Evolutionary conservation across 53 echinoderm and acorn worm genomes (phyloP).

Genomic region (Patiria pectinifera): DNA sequence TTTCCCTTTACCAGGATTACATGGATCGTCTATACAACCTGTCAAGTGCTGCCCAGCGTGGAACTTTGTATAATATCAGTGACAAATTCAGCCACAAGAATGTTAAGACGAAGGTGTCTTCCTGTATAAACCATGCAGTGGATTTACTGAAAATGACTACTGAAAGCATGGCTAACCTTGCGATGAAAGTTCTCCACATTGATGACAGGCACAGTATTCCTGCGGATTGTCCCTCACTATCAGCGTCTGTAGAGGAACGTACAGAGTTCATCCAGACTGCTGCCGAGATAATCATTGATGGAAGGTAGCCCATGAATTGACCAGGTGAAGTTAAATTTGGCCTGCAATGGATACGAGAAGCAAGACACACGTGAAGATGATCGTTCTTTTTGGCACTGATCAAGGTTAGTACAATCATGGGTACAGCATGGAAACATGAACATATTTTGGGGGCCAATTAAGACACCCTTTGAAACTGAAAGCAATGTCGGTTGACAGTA

Average conservation of each 20-base stretch:
- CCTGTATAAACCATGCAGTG: not conserved
- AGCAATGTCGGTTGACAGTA: too few species aligned
- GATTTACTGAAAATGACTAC: not conserved
- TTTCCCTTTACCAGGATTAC: not conserved
- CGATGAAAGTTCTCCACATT: not conserved
- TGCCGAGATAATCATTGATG: not conserved
- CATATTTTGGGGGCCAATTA: too few species aligned
- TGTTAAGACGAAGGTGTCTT: not conserved
- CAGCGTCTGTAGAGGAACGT: too few species aligned
- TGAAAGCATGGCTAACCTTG: not conserved
- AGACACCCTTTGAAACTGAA: too few species aligned
- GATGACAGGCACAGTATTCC: not conserved
- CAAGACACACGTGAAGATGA: too few species aligned
- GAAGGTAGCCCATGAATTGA: not conserved
- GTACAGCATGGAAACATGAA: too few species aligned
- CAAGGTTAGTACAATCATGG: too few species aligned
- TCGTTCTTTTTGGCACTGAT: too few species aligned
- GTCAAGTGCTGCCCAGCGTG: not conserved
- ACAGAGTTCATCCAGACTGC: not conserved
- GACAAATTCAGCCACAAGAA: not conserved
- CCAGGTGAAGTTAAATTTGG: too few species aligned
- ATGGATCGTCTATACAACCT: not conserved
- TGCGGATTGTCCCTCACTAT: not conserved
- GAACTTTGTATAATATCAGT: not conserved
- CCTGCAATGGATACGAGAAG: too few species aligned